Base-by-base conservation (phyloP, 2,797 vertebrate genomes). In the Arrhamphus sclerolepis region DNA sequence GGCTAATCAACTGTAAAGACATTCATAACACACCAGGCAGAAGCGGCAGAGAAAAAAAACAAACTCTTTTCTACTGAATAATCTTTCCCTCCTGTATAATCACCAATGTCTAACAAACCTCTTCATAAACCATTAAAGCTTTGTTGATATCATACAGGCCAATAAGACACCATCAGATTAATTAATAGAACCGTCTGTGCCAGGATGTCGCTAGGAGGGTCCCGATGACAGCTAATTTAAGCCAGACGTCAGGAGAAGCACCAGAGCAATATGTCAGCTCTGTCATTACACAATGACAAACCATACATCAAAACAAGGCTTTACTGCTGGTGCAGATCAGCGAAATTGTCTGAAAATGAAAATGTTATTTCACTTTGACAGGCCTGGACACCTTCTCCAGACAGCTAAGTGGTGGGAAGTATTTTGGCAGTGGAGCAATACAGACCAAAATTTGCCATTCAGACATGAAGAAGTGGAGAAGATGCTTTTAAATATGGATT, bases 151-250 rank as follows among this genome's bases (percentile, higher is more conserved):
- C 44, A 67, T 2, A 26, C 40, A 34, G 62, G 43, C 64, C 78
- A 81, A 82, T 68, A 57, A 75, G 81, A 62, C 17, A 17, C 26
- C 70, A 66, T 71, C 69, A 54, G 46, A 58, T 69, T 81, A 86
- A 89, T 88, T 80, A 82, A 85, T 61, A 73, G 56, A 70, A 58
- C 17, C 10, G 21, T 75, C 72, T 80, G 65, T 66, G 70, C 60
- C 49, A 2, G 39, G 70, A 52, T 22, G 54, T 72, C 20, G 26
- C 61, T 10, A 5, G 65, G 50, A 70, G 66, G 67, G 73, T 72
- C 56, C 64, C 22, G 51, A 63, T 72, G 86, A 88, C 85, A 64
- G 85, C 58, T 82, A 40, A 88, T 89, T 89, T 70, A 75, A 75
- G 56, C 47, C 21, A 40, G 52, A 65, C 28, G 67, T 52, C 58